Base-by-base conservation (phyloP, 2,113 vertebrate species). In the Centropristis striata region DNA sequence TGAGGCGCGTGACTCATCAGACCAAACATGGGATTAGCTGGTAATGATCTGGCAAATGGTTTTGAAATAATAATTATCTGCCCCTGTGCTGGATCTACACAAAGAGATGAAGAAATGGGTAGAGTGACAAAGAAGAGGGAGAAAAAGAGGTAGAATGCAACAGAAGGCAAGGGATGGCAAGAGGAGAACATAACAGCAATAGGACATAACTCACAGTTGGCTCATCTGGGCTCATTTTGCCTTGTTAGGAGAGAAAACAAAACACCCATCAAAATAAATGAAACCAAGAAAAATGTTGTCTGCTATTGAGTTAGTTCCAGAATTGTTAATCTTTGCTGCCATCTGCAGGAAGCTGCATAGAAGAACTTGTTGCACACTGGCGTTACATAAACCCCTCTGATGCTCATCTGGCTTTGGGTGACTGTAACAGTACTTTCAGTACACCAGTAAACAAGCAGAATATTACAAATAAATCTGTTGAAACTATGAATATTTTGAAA, bases 11-110 rank as follows among this genome's bases (percentile, higher is more conserved):
- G 94, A 94, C 95, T 94, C 92, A 87, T 93, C 86, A 92, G 92
- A 93, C 93, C 90, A 92, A 94, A 93, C 90, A 90, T 63, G 85
- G 92, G 94, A 94, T 95, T 95, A 95, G 84, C 83, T 86, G 88
- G 85, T 94, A 94, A 95, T 95, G 93, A 94, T 94, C 91, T 93
- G 93, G 92, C 92, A 94, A 94, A 94, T 94, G 93, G 89, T 93
- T 95, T 92, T 94, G 94, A 94, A 94, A 94, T 94, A 93, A 92
- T 94, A 94, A 92, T 94, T 90, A 93, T 93, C 81, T 87, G 79
- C 73, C 54, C 89, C 84, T 78, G 81, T 83, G 88, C 83, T 87
- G 78, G 42, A 85, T 83, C 73, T 78, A 15, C 21, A 71, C 58
- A 47, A 44, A 83, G 58, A 59, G 1, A 28, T 51, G 15, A 16